Evolutionary conservation across 2,797 vertebrate genomes (phyloP), one percentile per base, ranked within the genome.

Genomic region (Melanotaenia trifasciata): DNA sequence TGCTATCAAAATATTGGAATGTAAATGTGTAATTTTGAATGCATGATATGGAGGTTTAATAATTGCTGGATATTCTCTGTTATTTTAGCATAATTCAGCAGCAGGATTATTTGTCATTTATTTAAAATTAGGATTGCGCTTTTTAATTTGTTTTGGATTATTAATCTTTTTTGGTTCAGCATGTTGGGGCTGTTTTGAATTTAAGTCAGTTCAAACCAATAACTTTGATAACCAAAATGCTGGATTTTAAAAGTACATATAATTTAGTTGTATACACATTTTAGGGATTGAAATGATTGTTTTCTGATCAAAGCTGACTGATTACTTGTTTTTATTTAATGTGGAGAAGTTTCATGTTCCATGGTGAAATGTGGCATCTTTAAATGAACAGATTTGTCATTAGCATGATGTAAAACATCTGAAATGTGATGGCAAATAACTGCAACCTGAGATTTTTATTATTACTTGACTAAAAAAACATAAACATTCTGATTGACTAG

Each of bases 1-100:
- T 91, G 75, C 73, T 92, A 91, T 92, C 85, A 93, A 93, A 91
- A 92, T 89, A 92, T 92, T 91, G 88, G 87, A 93, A 90, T 91
- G 79, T 87, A 89, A 93, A 91, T 92, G 87, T 90, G 70, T 82
- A 56, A 92, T 89, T 90, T 76, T 81, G 57, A 87, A 90, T 18
- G 62, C 62, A 89, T 91, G 85, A 92, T 91, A 90, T 69, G 74
- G 76, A 87, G 68, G 82, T 76, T 76, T 81, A 84, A 89, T 90
- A 87, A 87, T 86, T 85, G 85, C 72, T 71, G 67, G 79, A 72
- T 91, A 83, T 84, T 78, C 73, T 70, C 54, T 76, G 71, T 84
- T 84, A 81, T 92, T 91, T 86, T 67, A 82, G 76, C 67, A 81
- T 85, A 86, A 87, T 74, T 84, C 57, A 79, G n/a, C 33, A 22